Evolutionary conservation across 2,113 vertebrate species (phyloP).

Genomic region (Micronisus gabar): DNA sequence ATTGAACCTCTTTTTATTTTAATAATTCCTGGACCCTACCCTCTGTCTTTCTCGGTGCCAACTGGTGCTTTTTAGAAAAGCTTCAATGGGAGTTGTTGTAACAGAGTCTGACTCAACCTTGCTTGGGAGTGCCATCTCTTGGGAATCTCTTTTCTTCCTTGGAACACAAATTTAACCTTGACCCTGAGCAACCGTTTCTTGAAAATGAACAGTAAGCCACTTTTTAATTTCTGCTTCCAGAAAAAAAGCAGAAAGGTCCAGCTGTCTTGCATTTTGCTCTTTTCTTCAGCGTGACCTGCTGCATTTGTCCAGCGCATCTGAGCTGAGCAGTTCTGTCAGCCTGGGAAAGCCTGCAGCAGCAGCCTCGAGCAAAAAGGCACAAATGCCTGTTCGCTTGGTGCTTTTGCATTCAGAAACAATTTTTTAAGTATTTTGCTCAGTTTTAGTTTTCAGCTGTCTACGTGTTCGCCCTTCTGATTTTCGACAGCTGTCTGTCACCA

Average conservation of each 20-base stretch:
- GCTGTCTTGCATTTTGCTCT: not conserved
- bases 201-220: not conserved
- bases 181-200: not conserved
- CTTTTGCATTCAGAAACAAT: not conserved
- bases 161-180: not conserved
- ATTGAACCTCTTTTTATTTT: not conserved
- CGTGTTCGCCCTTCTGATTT: not conserved
- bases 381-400: not conserved
- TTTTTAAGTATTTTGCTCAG: not conserved
- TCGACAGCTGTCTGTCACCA: not conserved
- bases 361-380: not conserved
- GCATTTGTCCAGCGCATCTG: not conserved
- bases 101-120: not conserved
- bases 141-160: not conserved
- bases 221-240: not conserved
- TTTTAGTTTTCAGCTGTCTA: not conserved
- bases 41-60: not conserved
- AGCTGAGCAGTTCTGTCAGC: not conserved
- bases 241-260: not conserved
- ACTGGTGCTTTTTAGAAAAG: not conserved
- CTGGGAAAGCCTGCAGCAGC: not conserved
- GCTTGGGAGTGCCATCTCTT: not conserved
- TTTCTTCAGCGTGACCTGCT: not conserved
- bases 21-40: not conserved
- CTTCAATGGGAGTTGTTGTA: not conserved